These are phyloP conservation scores for Danionella cerebrum DNA, from an alignment of 2,113 vertebrate species.

Conservation along the genomic window DNA sequence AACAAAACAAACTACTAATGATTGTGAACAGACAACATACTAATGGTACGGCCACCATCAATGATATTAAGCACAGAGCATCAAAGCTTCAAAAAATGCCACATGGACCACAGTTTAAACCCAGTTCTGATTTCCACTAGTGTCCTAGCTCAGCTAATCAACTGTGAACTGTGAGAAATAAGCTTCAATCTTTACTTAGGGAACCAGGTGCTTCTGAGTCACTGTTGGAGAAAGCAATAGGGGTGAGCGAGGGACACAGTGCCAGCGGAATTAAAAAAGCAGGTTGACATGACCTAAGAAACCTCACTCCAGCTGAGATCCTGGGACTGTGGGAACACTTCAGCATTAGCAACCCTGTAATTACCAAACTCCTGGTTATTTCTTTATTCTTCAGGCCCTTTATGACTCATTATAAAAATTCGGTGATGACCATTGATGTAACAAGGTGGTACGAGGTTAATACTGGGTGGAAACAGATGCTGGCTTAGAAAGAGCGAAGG, in stretches of 20 bases:
- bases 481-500: neutral
- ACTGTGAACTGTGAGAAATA: neutral
- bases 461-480: conserved; percentile 7
- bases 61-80: neutral
- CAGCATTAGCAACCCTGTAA: conserved; percentile 47
- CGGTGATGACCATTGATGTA: conserved; percentile 46
- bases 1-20: too few relatives aligned
- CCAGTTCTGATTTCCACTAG: neutral
- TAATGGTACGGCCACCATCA: too few relatives aligned
- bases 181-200: neutral
- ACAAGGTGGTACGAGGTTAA: conserved; percentile 21
- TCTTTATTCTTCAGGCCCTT: conserved; percentile 16
- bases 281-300: conserved; percentile 58
- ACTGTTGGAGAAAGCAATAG: conserved; percentile 32
- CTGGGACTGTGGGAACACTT: conserved; percentile 45
- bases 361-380: conserved; percentile 32
- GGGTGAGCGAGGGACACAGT: conserved; percentile 28
- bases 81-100: neutral
- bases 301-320: conserved; percentile 49
- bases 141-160: neutral
- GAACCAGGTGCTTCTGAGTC: neutral
- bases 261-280: conserved; percentile 40
- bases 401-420: conserved; percentile 53
- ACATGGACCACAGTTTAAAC: neutral
- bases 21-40: too few relatives aligned